Evolutionary conservation across 1,140 invertebrate species (phyloP).

Genomic region (Phthorimaea operculella): DNA sequence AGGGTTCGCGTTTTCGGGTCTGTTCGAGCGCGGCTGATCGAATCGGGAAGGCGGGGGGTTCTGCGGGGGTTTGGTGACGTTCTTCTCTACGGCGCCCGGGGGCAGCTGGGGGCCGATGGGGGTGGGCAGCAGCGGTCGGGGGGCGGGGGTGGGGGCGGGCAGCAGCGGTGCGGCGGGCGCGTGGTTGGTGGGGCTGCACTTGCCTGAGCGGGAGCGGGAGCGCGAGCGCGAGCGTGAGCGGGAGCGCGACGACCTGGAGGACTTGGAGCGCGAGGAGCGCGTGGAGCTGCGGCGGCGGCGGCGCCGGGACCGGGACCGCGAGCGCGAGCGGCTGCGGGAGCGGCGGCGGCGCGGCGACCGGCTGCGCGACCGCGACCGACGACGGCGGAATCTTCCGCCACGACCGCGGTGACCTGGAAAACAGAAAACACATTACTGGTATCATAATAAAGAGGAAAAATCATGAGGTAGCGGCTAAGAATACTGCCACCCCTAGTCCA

Average conservation of each 20-base stretch:
- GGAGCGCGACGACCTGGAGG: conserved; percentile 55
- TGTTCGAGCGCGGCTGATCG: too few relatives aligned
- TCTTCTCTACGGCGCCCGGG: conserved; percentile 6
- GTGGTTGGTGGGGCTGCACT: conserved; percentile 60
- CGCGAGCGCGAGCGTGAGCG: conserved; percentile 58
- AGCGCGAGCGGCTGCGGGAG: conserved; percentile 38
- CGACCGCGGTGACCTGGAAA: conserved; percentile 57
- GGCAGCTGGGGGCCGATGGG: conserved; percentile 49
- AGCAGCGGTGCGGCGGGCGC: conserved; percentile 44
- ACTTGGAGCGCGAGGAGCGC: conserved; percentile 48
- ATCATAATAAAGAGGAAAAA: too few relatives aligned
- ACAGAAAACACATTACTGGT: too few relatives aligned
- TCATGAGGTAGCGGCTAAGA: too few relatives aligned
- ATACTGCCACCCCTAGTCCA: too few relatives aligned
- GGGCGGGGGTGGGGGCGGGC: conserved; percentile 58
- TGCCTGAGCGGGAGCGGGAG: conserved; percentile 66
- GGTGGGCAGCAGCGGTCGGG: conserved; percentile 52
- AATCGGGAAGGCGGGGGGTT: conserved; percentile 19
- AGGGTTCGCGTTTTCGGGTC: not conserved
- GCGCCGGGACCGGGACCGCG: conserved; percentile 51
- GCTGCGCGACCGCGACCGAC: conserved; percentile 42
- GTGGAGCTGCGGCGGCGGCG: conserved; percentile 58
- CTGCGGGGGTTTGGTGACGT: conserved; percentile 21
- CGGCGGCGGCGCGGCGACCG: conserved; percentile 32
- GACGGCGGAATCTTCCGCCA: conserved; percentile 53